phyloP scores from a whole-genome alignment of 2,113 vertebrate genomes.

The Macquaria australasica region DNA sequence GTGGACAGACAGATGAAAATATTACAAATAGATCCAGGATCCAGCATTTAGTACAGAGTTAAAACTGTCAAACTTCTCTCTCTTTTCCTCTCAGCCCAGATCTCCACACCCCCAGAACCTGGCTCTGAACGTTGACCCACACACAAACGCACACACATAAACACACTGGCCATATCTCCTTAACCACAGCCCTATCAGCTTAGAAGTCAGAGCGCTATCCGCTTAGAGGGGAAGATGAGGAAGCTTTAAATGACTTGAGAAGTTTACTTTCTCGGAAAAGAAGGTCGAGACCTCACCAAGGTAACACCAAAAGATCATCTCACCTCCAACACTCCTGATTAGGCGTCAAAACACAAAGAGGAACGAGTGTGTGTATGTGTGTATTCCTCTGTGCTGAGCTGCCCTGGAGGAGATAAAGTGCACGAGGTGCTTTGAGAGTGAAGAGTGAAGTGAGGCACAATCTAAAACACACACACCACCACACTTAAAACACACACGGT shows the following conservation, averaged over 20 bases:
- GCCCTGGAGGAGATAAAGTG: slow-evolving; percentile 12
- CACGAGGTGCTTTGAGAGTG: slow-evolving; percentile 28
- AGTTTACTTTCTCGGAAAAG: slow-evolving; percentile 49
- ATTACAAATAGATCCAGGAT: slow-evolving; percentile 5
- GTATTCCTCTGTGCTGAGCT: slow-evolving; percentile 11
- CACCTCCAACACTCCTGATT: slow-evolving; percentile 14
- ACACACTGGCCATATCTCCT: slow-evolving; percentile 47
- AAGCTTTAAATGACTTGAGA: slow-evolving; percentile 36
- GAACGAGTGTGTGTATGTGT: background rate
- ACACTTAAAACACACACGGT: slow-evolving; percentile 15
- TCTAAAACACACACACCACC: background rate
- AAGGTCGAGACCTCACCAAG: slow-evolving; percentile 30
- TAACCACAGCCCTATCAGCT: slow-evolving; percentile 58
- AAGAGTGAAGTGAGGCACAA: slow-evolving; percentile 14
- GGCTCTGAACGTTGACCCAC: slow-evolving; percentile 33
- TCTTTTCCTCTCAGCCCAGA: slow-evolving; percentile 27
- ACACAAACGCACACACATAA: slow-evolving; percentile 34
- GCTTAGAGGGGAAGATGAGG: slow-evolving; percentile 47
- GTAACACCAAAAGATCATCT: slow-evolving; percentile 31
- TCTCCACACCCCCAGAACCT: background rate
- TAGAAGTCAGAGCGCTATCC: slow-evolving; percentile 34
- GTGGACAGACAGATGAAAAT: background rate
- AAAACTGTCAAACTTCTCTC: slow-evolving; percentile 20
- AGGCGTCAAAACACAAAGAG: slow-evolving; percentile 13
- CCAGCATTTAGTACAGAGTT: slow-evolving; percentile 16